A percentile compares a stretch with the other conserved stretches of the same genome.
phyloP scores from a whole-genome alignment of 2,888 invertebrate genomes.

The Xanthia togata region DNA sequence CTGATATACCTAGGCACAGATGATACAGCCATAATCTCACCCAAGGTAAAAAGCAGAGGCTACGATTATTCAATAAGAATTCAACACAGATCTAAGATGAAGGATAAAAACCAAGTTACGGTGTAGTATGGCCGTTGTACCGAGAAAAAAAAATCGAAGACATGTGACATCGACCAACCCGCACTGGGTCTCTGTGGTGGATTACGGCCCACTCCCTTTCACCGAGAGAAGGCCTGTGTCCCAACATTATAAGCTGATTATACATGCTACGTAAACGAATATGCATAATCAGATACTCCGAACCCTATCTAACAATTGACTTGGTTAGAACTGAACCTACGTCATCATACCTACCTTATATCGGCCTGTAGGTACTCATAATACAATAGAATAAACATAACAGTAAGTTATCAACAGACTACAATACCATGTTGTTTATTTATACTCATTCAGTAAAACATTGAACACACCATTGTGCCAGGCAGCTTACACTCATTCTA shows the following conservation, averaged over 20 bases:
- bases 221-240: no score
- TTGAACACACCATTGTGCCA: constrained; percentile 3
- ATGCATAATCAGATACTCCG: no score
- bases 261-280: no score
- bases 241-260: no score
- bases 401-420: not conserved
- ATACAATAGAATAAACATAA: not conserved
- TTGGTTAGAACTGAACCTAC: not conserved
- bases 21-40: not conserved
- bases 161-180: no score
- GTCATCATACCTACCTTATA: not conserved
- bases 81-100: not conserved
- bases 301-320: not conserved
- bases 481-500: not conserved
- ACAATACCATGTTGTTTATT: constrained; percentile 2
- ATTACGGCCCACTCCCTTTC: no score
- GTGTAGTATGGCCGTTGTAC: not conserved
- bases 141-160: not conserved
- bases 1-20: not conserved
- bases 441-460: constrained; percentile 13
- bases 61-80: not conserved
- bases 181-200: no score
- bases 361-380: not conserved
- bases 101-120: not conserved
- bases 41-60: not conserved